These are phyloP conservation scores for Muscicapa striata DNA, from an alignment of 2,797 vertebrate genomes.

Conservation along the genomic window DNA sequence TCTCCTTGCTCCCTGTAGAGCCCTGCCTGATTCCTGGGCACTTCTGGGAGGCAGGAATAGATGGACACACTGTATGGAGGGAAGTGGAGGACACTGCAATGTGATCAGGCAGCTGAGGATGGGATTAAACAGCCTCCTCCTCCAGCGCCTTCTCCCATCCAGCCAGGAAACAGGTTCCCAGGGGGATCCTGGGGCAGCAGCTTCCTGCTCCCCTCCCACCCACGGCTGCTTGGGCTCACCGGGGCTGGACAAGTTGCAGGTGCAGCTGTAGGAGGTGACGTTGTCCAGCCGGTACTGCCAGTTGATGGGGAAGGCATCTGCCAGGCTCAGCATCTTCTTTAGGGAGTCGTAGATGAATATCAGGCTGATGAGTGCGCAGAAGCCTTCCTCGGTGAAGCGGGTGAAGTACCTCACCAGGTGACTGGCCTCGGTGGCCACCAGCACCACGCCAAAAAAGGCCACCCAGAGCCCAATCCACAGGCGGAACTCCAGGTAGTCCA, in stretches of 20 bases:
- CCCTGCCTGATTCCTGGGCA: not conserved
- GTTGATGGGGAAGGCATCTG: constrained; percentile 76
- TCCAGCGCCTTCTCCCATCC: not conserved
- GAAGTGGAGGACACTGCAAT: not conserved
- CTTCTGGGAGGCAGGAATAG: not conserved
- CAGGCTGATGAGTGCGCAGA: constrained; percentile 83
- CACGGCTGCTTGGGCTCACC: constrained; percentile 24
- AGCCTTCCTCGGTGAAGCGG: constrained; percentile 83
- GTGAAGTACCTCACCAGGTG: constrained; percentile 81
- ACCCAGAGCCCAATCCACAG: constrained; percentile 85
- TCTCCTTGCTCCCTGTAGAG: not conserved
- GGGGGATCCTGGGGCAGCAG: not conserved
- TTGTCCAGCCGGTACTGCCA: constrained; percentile 65
- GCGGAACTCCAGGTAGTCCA: constrained; percentile 82
- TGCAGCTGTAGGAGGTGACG: constrained; percentile 70
- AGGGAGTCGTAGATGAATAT: constrained; percentile 83
- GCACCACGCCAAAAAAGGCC: constrained; percentile 75
- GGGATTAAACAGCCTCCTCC: not conserved
- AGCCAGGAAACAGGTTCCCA: not conserved
- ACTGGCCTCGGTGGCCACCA: constrained; percentile 82
- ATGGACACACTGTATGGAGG: not conserved
- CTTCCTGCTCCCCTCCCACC: not conserved
- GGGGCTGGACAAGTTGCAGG: constrained; percentile 50
- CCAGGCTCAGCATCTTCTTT: constrained; percentile 80
- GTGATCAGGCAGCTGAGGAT: not conserved